Percentiles rank a stretch among this genome's conserved stretches.
Evolutionary conservation across 2,888 invertebrate species (phyloP).

Genomic region (Chrysolina americana): DNA sequence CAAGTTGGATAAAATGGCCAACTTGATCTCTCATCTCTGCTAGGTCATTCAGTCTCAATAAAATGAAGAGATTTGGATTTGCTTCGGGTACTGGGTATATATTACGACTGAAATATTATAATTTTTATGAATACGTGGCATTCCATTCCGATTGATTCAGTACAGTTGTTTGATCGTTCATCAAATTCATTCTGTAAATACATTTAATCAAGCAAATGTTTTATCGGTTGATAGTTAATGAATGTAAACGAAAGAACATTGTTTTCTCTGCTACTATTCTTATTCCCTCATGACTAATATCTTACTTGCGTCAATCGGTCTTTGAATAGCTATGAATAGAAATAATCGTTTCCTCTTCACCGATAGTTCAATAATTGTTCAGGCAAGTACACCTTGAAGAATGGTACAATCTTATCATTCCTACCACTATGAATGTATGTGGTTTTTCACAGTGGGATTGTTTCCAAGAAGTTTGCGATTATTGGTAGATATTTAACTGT

Average conservation of each 20-base stretch:
- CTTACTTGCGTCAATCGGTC: not conserved
- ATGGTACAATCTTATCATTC: too few species aligned
- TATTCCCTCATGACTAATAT: not conserved
- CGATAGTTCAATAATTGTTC: not conserved
- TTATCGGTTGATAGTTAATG: not conserved
- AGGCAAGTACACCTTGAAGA: not conserved
- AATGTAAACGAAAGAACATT: not conserved
- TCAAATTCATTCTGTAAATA: too few species aligned
- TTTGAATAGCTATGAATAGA: constrained; percentile 6
- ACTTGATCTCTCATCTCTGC: too few species aligned
- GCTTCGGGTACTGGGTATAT: too few species aligned
- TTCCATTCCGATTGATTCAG: too few species aligned
- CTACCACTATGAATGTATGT: not conserved
- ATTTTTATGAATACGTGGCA: too few species aligned
- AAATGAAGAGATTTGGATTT: too few species aligned
- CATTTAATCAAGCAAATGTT: too few species aligned
- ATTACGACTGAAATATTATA: too few species aligned
- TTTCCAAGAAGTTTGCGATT: not conserved
- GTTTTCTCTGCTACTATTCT: not conserved
- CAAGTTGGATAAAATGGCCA: too few species aligned
- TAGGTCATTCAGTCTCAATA: too few species aligned
- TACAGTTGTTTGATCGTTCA: too few species aligned
- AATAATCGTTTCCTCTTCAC: constrained; percentile 1
- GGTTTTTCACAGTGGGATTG: not conserved
- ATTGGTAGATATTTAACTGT: not conserved